Evolutionary conservation across 2,888 invertebrate genomes (phyloP).

Genomic region (Hermaeophaga mercurialis): DNA sequence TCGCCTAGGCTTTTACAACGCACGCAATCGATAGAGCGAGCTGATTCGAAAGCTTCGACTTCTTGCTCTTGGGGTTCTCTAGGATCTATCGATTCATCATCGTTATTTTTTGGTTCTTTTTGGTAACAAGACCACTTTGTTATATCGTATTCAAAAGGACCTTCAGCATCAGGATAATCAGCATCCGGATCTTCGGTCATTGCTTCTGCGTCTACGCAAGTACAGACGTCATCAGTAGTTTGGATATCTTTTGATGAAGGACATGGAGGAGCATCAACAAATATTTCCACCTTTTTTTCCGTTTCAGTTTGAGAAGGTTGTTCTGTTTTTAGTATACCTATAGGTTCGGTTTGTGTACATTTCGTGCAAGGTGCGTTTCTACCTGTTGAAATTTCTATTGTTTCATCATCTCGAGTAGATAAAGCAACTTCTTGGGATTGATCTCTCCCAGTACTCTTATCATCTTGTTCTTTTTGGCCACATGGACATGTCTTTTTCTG

Average conservation of each 20-base stretch:
- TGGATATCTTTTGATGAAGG: background rate
- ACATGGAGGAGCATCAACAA: too few species aligned
- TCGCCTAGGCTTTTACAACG: constrained; percentile 21
- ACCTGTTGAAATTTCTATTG: background rate
- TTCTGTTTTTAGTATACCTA: background rate
- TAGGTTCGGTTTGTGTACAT: background rate
- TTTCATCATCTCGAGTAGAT: background rate
- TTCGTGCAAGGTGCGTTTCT: background rate
- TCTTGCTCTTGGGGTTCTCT: background rate
- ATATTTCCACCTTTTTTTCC: background rate
- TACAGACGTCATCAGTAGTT: background rate
- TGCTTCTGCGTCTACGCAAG: background rate
- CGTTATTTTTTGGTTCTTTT: background rate
- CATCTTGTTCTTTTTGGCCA: too few species aligned
- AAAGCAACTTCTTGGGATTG: background rate
- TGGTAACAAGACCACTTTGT: constrained; percentile 7
- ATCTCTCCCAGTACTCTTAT: background rate
- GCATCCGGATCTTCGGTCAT: background rate
- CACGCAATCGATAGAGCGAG: background rate
- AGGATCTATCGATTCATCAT: background rate
- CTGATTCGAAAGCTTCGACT: constrained; percentile 12
- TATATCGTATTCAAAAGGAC: constrained; percentile 10
- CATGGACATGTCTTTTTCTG: too few species aligned
- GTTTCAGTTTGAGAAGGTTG: background rate
- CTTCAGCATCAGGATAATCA: background rate